Percentiles rank a stretch among this genome's conserved stretches.
Conservation (phyloP, 2,888 invertebrate species). For the Choreutis nemorana region DNA sequence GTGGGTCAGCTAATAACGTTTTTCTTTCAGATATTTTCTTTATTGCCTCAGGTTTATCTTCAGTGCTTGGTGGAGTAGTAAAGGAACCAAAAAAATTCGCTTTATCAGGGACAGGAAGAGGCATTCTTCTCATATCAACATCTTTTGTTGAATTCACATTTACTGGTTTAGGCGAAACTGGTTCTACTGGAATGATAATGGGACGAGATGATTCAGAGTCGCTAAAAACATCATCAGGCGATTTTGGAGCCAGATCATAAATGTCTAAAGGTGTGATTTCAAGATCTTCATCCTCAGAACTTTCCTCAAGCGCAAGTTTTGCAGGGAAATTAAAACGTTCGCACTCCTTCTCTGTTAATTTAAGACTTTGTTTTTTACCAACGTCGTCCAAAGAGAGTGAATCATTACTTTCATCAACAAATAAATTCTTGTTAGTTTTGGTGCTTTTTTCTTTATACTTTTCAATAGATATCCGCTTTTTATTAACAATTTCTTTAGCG, state of each 20-base stretch:
- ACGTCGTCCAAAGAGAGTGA: slow-evolving; percentile 22
- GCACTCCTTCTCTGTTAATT: slow-evolving; percentile 55
- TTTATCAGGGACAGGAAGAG: neutral
- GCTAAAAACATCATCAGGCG: slow-evolving; percentile 37
- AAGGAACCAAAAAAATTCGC: slow-evolving; percentile 4
- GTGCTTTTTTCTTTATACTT: slow-evolving; percentile 49
- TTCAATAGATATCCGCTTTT: slow-evolving; percentile 57
- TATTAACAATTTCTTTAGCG: slow-evolving; percentile 31
- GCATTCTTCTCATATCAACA: slow-evolving; percentile 39
- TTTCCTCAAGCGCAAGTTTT: slow-evolving; percentile 30
- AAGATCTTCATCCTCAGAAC: slow-evolving; percentile 32
- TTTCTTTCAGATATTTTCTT: slow-evolving; percentile 11
- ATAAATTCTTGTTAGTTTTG: slow-evolving; percentile 13
- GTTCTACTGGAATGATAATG: slow-evolving; percentile 48
- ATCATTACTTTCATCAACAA: slow-evolving; percentile 14
- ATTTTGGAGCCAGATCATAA: slow-evolving; percentile 41
- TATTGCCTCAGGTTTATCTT: slow-evolving; percentile 13
- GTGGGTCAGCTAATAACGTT: slow-evolving; percentile 26
- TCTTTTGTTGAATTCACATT: slow-evolving; percentile 23
- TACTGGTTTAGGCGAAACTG: slow-evolving; percentile 27
- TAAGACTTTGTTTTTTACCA: slow-evolving; percentile 41
- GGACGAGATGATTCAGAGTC: slow-evolving; percentile 24
- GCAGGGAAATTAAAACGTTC: slow-evolving; percentile 48
- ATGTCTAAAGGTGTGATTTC: slow-evolving; percentile 22
- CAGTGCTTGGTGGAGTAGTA: slow-evolving; percentile 6